Evolutionary conservation across 2,888 invertebrate genomes (phyloP).

Genomic region (Luffia ferchaultella): DNA sequence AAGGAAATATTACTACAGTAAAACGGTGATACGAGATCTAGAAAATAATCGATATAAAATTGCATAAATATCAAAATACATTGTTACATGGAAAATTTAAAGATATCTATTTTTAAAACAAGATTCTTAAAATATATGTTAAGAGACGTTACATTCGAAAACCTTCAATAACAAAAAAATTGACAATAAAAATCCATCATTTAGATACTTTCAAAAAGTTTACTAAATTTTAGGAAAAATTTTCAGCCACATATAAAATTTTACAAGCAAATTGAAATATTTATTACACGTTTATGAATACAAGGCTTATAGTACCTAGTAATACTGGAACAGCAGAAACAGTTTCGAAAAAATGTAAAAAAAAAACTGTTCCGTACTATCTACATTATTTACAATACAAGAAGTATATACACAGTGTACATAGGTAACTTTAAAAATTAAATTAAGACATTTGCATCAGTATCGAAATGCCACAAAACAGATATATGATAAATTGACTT

Average conservation of each 20-base stretch:
- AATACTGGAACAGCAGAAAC: conserved; percentile 46
- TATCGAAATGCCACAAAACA: not conserved
- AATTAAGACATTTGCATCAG: conserved; percentile 52
- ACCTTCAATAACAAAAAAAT: too few relatives aligned
- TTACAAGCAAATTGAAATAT: not conserved
- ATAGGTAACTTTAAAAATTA: conserved; percentile 53
- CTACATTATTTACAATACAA: conserved; percentile 46
- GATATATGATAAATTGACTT: too few relatives aligned
- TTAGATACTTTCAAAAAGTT: too few relatives aligned
- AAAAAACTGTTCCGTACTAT: conserved; percentile 32
- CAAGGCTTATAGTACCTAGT: conserved; percentile 42
- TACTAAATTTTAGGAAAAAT: not conserved
- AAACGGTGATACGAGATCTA: too few relatives aligned
- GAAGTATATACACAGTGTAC: conserved; percentile 55
- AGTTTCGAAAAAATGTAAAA: conserved; percentile 24
- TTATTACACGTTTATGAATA: conserved; percentile 11
- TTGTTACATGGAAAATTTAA: too few relatives aligned
- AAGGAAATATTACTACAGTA: conserved; percentile 2
- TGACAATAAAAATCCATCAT: too few relatives aligned
- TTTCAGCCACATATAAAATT: not conserved
- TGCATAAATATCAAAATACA: too few relatives aligned
- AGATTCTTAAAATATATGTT: too few relatives aligned
- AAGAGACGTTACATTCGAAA: too few relatives aligned
- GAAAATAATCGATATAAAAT: too few relatives aligned
- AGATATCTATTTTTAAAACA: too few relatives aligned